A percentile compares a stretch with the other conserved stretches of the same genome.
Conservation (phyloP, 1,140 invertebrate genomes). For the Pogonognathellus flavescens region DNA sequence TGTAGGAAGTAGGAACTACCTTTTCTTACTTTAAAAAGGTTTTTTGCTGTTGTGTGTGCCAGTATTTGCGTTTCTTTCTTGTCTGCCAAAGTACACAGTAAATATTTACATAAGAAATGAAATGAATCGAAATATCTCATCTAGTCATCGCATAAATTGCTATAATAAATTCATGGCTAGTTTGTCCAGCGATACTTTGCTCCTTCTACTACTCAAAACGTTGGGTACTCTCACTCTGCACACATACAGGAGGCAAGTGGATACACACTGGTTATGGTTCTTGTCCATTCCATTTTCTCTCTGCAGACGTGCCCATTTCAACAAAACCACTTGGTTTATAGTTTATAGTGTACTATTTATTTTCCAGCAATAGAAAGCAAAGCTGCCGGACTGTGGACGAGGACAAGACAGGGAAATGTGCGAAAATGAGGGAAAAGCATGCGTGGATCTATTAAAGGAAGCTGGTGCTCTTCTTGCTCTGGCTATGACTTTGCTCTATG, state of each 20-base stretch:
- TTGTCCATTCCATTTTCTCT: not conserved
- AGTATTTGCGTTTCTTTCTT: not conserved
- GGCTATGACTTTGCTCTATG: no score
- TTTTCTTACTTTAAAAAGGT: not conserved
- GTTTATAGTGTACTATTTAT: no score
- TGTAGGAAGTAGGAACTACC: not conserved
- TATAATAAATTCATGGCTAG: slow-evolving; percentile 34
- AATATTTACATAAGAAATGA: slow-evolving; percentile 31
- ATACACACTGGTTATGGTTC: not conserved
- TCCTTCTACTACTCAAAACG: not conserved
- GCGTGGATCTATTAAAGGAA: slow-evolving; percentile 41
- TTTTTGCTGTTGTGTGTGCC: not conserved
- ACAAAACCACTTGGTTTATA: no score
- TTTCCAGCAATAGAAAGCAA: not conserved
- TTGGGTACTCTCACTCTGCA: no score
- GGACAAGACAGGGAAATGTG: slow-evolving; percentile 30
- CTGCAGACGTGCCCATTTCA: not conserved
- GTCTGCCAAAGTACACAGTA: not conserved
- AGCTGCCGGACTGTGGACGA: not conserved
- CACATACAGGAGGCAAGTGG: no score
- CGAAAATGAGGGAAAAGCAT: slow-evolving; percentile 46
- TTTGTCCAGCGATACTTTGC: not conserved
- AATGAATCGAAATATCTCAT: slow-evolving; percentile 8
- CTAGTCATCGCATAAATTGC: slow-evolving; percentile 16
- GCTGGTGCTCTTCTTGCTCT: slow-evolving; percentile 22